A percentile compares a stretch with the other conserved stretches of the same genome.
Evolutionary conservation across 2,888 invertebrate genomes (phyloP).

Genomic region (Nowickia ferox): DNA sequence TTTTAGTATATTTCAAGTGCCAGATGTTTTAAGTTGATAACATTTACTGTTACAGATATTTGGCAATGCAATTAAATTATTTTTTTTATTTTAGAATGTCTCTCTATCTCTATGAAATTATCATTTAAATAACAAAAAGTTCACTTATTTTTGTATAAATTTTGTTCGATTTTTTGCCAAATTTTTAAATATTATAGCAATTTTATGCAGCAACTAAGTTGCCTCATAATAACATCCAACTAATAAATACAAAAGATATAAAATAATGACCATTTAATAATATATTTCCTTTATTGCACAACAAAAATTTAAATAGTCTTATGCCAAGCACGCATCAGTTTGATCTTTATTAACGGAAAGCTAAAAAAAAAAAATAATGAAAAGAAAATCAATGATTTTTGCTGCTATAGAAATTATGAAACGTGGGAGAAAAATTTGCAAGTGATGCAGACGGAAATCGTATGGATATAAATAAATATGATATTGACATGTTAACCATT

Average conservation of each 20-base stretch:
- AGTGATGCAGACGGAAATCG: background rate
- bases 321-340: conserved; percentile 41
- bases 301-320: conserved; percentile 25
- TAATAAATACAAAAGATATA: background rate
- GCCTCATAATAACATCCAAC: background rate
- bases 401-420: conserved; percentile 7
- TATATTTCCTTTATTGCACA: conserved; percentile 43
- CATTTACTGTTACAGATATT: too few relatives aligned
- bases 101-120: too few relatives aligned
- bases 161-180: too few relatives aligned
- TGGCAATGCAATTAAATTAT: too few relatives aligned
- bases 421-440: conserved; percentile 10
- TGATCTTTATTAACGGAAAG: conserved; percentile 5
- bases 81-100: too few relatives aligned
- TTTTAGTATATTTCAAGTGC: too few relatives aligned
- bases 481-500: conserved; percentile 16
- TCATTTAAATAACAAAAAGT: too few relatives aligned
- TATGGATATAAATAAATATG: conserved; percentile 19
- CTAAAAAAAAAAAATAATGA: background rate
- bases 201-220: background rate
- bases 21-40: too few relatives aligned
- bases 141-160: too few relatives aligned
- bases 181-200: too few relatives aligned
- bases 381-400: conserved; percentile 5
- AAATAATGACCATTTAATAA: conserved; percentile 39